These are phyloP conservation scores for Maniola jurtina DNA, from an alignment of 1,140 invertebrate species.

Conservation along the genomic window DNA sequence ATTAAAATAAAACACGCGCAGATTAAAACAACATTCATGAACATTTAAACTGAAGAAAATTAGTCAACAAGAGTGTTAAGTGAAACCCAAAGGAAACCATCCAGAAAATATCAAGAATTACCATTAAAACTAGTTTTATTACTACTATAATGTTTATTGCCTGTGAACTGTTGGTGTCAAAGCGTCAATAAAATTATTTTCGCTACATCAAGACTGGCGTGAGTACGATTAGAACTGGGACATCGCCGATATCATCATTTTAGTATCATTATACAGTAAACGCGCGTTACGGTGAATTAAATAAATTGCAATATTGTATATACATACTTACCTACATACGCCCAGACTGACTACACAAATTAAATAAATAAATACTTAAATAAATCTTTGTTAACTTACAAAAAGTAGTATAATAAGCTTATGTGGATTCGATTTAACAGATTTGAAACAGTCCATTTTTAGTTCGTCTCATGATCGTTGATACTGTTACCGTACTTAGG, in stretches of 20 bases:
- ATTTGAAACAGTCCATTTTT: no score
- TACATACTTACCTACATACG: not conserved
- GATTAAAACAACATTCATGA: conserved; percentile 11
- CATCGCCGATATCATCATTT: not conserved
- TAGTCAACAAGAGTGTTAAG: conserved; percentile 10
- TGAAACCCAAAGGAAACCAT: conserved; percentile 6
- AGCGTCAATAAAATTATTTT: conserved; percentile 34
- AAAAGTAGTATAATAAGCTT: no score
- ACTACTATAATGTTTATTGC: conserved; percentile 26
- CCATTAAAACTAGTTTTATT: conserved; percentile 22
- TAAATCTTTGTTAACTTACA: no score
- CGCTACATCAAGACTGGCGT: conserved; percentile 8
- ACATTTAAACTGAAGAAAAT: not conserved
- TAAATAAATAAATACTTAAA: no score
- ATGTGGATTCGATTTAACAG: no score
- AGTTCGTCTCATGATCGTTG: no score
- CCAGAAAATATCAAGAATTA: conserved; percentile 21
- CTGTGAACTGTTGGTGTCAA: conserved; percentile 27
- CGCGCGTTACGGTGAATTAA: no score
- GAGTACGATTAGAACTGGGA: not conserved
- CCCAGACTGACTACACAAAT: no score
- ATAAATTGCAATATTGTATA: not conserved
- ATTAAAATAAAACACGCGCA: conserved; percentile 6
- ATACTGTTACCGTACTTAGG: no score
- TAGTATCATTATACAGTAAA: not conserved